Evolutionary conservation across 2,113 vertebrate species (phyloP).

Genomic region (Semnornis frantzii): DNA sequence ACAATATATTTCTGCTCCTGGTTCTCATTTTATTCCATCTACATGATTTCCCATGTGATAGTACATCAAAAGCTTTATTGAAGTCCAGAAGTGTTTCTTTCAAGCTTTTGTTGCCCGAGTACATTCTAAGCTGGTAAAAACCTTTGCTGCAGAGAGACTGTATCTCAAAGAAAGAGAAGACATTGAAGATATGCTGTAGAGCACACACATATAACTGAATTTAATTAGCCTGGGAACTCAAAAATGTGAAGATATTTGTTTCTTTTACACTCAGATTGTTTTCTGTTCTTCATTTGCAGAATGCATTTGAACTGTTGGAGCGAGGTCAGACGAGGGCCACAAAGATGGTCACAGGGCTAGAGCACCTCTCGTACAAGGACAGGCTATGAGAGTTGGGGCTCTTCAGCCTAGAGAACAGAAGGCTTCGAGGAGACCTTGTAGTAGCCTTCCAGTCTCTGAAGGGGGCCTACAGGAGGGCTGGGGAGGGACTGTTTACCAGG

Average conservation of each 20-base stretch:
- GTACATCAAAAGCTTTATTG: slow-evolving; percentile 20
- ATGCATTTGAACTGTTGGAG: too few species aligned
- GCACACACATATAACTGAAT: background rate
- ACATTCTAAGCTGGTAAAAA: background rate
- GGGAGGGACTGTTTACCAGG: too few species aligned
- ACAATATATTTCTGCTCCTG: background rate
- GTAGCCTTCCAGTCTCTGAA: too few species aligned
- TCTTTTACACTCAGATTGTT: background rate
- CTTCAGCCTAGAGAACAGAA: too few species aligned
- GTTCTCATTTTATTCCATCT: background rate
- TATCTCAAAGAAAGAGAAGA: background rate
- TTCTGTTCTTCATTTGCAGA: background rate
- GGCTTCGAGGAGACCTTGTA: too few species aligned
- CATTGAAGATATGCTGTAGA: background rate
- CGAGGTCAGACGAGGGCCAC: too few species aligned
- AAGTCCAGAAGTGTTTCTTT: slow-evolving; percentile 11
- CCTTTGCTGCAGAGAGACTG: background rate
- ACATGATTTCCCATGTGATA: background rate
- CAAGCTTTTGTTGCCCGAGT: background rate
- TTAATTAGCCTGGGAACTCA: background rate
- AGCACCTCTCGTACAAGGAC: too few species aligned
- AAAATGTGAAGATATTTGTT: background rate
- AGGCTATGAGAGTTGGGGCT: too few species aligned
- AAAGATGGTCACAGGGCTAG: too few species aligned
- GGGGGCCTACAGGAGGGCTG: too few species aligned